Conservation (phyloP, 2,113 vertebrate genomes). For the Labrus mixtus region DNA sequence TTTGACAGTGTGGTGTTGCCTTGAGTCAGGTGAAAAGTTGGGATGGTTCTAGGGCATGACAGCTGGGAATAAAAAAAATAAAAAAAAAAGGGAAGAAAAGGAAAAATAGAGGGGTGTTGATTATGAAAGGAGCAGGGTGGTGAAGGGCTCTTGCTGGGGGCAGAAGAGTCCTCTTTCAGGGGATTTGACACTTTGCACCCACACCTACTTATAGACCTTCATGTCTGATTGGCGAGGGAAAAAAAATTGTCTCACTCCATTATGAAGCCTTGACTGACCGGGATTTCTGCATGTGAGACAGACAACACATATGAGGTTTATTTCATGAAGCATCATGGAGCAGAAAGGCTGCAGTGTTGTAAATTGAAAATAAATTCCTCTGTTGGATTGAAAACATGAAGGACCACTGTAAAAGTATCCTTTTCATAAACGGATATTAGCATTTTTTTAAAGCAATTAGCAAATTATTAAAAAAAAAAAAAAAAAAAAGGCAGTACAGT, state of each 20-base stretch:
- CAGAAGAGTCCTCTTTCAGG: conserved; percentile 18
- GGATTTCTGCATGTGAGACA: neutral
- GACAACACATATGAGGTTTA: conserved; percentile 1
- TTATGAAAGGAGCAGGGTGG: conserved; percentile 28
- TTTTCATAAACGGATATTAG: conserved; percentile 17
- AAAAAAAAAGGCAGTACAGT: conserved; percentile 6
- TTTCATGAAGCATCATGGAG: conserved; percentile 23
- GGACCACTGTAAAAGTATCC: conserved; percentile 19
- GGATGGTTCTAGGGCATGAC: conserved; percentile 12
- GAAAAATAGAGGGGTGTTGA: neutral
- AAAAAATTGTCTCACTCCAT: conserved; percentile 13
- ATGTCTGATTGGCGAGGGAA: neutral
- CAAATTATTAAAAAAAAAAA: conserved; percentile 16
- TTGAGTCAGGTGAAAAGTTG: conserved; percentile 19
- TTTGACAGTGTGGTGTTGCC: conserved; percentile 17
- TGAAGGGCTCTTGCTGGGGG: conserved; percentile 18
- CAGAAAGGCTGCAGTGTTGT: neutral
- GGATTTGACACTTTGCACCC: conserved; percentile 42
- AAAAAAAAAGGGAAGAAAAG: neutral
- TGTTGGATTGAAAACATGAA: conserved; percentile 23
- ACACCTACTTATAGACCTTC: conserved; percentile 38
- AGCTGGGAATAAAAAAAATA: conserved; percentile 24
- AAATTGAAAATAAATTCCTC: conserved; percentile 10
- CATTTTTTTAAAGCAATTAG: conserved; percentile 1
- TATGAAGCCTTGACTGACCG: conserved; percentile 28